phyloP scores from a whole-genome alignment of 2,113 vertebrate species.

The Chrysochloris asiatica region DNA sequence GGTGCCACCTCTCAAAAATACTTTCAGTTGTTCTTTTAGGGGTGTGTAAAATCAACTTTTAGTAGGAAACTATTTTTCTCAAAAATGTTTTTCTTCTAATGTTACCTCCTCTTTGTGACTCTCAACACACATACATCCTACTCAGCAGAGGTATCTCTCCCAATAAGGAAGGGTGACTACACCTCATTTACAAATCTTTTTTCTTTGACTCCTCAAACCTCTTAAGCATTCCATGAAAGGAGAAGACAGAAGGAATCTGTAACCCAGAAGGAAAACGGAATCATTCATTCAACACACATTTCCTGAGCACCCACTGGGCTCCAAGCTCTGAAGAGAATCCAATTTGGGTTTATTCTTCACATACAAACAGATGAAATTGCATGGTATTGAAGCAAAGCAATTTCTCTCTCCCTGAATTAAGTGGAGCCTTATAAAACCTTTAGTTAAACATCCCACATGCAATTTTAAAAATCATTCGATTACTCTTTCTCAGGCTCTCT shows the following conservation, averaged over 20 bases:
- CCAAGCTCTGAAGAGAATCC: slow-evolving; percentile 44
- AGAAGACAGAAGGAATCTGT: not conserved
- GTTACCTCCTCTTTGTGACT: not conserved
- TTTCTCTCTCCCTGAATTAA: slow-evolving; percentile 14
- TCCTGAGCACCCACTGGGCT: slow-evolving; percentile 41
- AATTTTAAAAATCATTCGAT: slow-evolving; percentile 37
- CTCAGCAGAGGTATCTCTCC: not conserved
- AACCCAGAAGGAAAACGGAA: slow-evolving; percentile 31
- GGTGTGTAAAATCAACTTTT: not conserved
- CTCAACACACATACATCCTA: not conserved
- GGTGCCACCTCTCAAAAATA: not conserved
- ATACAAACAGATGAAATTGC: slow-evolving; percentile 57
- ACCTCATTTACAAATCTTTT: not conserved
- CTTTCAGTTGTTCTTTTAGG: slow-evolving; percentile 36
- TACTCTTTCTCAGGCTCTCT: slow-evolving; percentile 8
- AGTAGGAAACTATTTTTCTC: slow-evolving; percentile 23
- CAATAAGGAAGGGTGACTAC: not conserved
- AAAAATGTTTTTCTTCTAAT: slow-evolving; percentile 8
- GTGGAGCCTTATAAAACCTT: slow-evolving; percentile 42
- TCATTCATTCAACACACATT: slow-evolving; percentile 48
- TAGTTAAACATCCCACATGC: slow-evolving; percentile 37
- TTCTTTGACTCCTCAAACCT: not conserved
- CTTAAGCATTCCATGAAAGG: not conserved
- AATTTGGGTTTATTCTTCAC: slow-evolving; percentile 52
- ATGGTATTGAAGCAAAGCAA: slow-evolving; percentile 38